Conservation (phyloP, 2,113 vertebrate genomes). For the Cygnus buccinator region DNA sequence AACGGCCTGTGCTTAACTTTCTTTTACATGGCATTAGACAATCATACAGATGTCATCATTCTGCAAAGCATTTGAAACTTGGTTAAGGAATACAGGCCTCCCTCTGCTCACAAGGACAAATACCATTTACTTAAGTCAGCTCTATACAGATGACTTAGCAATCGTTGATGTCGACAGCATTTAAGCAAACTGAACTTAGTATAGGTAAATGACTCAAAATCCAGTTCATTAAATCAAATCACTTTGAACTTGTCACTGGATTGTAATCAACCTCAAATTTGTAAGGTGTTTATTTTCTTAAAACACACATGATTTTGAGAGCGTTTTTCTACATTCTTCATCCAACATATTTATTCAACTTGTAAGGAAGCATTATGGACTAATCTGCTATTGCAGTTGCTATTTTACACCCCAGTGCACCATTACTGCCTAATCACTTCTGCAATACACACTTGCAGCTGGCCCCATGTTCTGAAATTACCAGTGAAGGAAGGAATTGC, state of each 20-base stretch:
- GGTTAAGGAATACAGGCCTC: background rate
- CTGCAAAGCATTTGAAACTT: background rate
- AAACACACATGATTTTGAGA: background rate
- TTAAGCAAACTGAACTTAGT: background rate
- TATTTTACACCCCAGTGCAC: background rate
- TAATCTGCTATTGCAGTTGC: background rate
- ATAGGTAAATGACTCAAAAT: background rate
- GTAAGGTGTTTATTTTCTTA: background rate
- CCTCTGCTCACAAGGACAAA: background rate
- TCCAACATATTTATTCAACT: background rate
- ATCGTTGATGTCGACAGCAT: background rate
- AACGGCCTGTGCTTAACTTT: background rate
- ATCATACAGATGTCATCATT: background rate
- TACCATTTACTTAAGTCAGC: background rate
- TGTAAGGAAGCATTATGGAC: background rate
- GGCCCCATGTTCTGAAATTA: background rate
- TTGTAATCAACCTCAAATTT: background rate
- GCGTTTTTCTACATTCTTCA: background rate
- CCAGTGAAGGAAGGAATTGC: background rate
- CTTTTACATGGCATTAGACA: background rate
- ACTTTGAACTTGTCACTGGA: no score
- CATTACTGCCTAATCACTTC: constrained; percentile 15
- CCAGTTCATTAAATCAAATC: background rate
- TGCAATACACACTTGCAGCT: background rate
- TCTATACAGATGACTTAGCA: background rate